These are phyloP conservation scores for Pterobdella sp. DNA, from an alignment of 2,888 invertebrate genomes.

Conservation along the genomic window DNA sequence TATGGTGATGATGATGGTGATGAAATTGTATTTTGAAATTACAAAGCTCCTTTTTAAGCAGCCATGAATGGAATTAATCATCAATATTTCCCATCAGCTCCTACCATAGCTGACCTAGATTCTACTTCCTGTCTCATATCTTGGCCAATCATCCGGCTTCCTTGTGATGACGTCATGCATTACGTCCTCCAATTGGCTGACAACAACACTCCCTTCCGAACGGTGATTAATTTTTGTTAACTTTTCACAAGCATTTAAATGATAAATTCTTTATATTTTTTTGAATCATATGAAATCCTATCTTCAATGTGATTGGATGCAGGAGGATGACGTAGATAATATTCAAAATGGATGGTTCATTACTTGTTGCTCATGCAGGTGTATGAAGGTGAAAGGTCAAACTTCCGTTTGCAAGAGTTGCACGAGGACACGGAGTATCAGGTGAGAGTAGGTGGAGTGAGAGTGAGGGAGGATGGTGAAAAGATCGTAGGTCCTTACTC, in stretches of 20 bases:
- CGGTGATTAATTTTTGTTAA: too few relatives aligned
- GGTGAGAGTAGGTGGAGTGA: constrained; percentile 64
- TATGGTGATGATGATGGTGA: too few relatives aligned
- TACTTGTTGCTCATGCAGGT: too few relatives aligned
- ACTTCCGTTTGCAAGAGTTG: constrained; percentile 59
- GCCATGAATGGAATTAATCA: too few relatives aligned
- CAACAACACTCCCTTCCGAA: too few relatives aligned
- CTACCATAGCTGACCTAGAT: constrained; percentile 58
- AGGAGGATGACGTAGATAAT: constrained; percentile 8
- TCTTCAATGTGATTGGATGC: not conserved
- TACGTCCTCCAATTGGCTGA: constrained; percentile 65
- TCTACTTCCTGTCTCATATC: constrained; percentile 59
- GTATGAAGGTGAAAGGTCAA: constrained; percentile 52
- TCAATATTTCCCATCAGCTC: too few relatives aligned
- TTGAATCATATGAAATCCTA: not conserved
- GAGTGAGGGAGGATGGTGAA: constrained; percentile 64
- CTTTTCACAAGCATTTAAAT: too few relatives aligned
- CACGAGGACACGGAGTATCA: constrained; percentile 67
- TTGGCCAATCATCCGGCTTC: constrained; percentile 60
- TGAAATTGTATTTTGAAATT: too few relatives aligned
- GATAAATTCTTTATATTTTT: not conserved
- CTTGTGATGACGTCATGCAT: constrained; percentile 60
- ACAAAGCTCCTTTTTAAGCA: too few relatives aligned
- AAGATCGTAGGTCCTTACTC: constrained; percentile 25
- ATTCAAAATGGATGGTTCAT: too few relatives aligned